Evolutionary conservation across 2,113 vertebrate genomes (phyloP).

Genomic region (Thunnus maccoyii): DNA sequence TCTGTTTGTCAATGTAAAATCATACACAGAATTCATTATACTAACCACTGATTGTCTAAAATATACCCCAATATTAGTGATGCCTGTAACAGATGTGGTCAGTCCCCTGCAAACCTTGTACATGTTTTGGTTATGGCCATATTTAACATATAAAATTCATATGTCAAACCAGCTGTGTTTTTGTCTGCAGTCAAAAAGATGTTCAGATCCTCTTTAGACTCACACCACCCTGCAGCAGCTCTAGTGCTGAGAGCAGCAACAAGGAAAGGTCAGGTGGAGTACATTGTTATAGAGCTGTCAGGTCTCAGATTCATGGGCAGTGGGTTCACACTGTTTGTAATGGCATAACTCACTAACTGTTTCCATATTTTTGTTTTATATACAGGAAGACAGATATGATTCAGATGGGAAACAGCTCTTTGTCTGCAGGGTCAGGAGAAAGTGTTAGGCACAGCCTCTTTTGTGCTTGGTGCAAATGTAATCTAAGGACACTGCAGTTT

Average conservation of each 20-base stretch:
- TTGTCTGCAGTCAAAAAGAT: neutral
- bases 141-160: too few species aligned
- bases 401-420: conserved; percentile 22
- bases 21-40: too few species aligned
- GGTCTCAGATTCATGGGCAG: conserved; percentile 54
- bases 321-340: conserved; percentile 57
- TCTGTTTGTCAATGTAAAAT: too few species aligned
- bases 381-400: conserved; percentile 51
- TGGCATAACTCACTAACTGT: conserved; percentile 49
- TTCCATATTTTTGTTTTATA: conserved; percentile 59
- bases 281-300: conserved; percentile 61
- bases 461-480: neutral
- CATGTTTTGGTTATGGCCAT: too few species aligned
- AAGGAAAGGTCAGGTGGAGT: conserved; percentile 72
- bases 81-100: too few species aligned
- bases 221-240: conserved; percentile 34
- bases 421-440: neutral
- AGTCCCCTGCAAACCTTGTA: too few species aligned
- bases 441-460: conserved; percentile 2
- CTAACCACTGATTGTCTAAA: too few species aligned
- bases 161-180: conserved; percentile 2
- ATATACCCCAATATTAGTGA: too few species aligned
- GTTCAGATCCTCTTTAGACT: conserved; percentile 20
- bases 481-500: conserved; percentile 9
- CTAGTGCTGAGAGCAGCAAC: conserved; percentile 63